Evolutionary conservation across 2,797 vertebrate genomes (phyloP).

Genomic region (Chromis chromis): DNA sequence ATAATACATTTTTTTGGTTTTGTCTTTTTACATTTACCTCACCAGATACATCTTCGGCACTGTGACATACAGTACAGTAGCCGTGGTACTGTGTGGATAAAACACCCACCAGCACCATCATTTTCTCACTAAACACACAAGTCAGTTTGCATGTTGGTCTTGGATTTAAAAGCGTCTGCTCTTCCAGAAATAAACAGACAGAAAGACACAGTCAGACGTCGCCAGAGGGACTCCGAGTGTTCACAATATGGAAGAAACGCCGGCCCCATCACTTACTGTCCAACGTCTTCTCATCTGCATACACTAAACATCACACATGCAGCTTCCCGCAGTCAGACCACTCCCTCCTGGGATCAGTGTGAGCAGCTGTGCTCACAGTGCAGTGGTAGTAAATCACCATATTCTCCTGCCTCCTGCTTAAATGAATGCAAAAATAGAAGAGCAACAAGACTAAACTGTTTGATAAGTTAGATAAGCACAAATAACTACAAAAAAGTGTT

Average conservation of each 20-base stretch:
- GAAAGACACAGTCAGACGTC: constrained; percentile 23
- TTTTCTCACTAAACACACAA: constrained; percentile 1
- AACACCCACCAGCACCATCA: not conserved
- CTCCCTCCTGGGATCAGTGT: constrained; percentile 53
- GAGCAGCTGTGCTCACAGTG: constrained; percentile 54
- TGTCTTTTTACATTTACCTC: not conserved
- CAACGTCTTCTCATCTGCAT: constrained; percentile 1
- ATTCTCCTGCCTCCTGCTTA: constrained; percentile 49
- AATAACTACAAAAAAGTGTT: not conserved
- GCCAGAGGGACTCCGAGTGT: not conserved
- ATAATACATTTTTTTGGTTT: not conserved
- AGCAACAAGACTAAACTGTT: constrained; percentile 4
- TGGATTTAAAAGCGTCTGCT: constrained; percentile 22
- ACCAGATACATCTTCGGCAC: not conserved
- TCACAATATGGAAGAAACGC: constrained; percentile 33
- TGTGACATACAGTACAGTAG: not conserved
- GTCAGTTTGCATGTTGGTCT: not conserved
- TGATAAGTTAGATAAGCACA: constrained; percentile 10
- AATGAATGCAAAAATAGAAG: constrained; percentile 31
- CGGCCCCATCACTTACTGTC: constrained; percentile 20
- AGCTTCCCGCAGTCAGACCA: not conserved
- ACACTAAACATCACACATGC: not conserved
- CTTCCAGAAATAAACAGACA: constrained; percentile 15
- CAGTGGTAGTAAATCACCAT: constrained; percentile 54
- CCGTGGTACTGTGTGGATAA: not conserved